Conservation (phyloP, 2,888 invertebrate species). For the Agapetus fuscipes region DNA sequence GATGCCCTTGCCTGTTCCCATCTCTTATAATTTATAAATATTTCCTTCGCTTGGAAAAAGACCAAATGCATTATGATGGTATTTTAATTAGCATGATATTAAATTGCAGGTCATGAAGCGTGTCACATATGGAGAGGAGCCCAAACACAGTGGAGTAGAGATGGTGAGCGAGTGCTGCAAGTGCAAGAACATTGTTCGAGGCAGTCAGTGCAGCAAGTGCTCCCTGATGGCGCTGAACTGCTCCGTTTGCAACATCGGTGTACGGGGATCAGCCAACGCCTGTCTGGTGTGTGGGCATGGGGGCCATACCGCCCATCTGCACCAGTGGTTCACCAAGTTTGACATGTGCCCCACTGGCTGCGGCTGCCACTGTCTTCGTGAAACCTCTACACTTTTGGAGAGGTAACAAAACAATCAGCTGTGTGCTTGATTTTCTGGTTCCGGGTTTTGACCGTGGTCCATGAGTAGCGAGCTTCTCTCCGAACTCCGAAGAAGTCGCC, state of each 20-base stretch:
- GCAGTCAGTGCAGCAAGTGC: constrained; percentile 63
- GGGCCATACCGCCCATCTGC: constrained; percentile 78
- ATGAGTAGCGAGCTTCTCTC: no score
- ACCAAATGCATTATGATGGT: no score
- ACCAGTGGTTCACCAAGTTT: constrained; percentile 65
- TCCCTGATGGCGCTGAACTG: constrained; percentile 69
- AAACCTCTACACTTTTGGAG: constrained; percentile 47
- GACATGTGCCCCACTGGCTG: constrained; percentile 84
- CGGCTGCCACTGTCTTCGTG: constrained; percentile 78
- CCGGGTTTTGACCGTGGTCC: no score
- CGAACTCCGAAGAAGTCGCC: no score
- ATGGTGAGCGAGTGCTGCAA: constrained; percentile 62
- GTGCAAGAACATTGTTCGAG: constrained; percentile 57
- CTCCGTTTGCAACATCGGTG: constrained; percentile 75
- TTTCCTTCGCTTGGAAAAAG: no score
- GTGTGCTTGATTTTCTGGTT: no score
- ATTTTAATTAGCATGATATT: no score
- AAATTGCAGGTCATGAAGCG: constrained; percentile 51
- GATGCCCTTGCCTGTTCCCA: no score
- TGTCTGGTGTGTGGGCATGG: constrained; percentile 90
- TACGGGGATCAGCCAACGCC: constrained; percentile 74
- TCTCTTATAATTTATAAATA: no score
- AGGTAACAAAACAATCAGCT: constrained; percentile 16
- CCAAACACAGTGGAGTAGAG: constrained; percentile 54
- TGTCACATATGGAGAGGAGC: constrained; percentile 37